Evolutionary conservation across 2,113 vertebrate genomes (phyloP), one percentile per base, ranked within the genome.

Genomic region (Ahaetulla prasina): DNA sequence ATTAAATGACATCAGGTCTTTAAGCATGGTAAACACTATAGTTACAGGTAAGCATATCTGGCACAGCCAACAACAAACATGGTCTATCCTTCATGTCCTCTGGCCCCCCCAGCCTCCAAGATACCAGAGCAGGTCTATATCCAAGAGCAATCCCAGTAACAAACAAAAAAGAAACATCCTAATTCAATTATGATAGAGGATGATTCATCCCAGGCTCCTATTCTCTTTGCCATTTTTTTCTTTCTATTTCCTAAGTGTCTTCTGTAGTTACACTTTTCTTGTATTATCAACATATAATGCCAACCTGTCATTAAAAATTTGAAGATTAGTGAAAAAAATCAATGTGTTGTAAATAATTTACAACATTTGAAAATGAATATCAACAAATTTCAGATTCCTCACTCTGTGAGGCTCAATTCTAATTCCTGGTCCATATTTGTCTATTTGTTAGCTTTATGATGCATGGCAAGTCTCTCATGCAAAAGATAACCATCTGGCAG

Each of bases 401-500:
- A 35, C 2, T 43, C 45, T 63, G 18, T 49, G 27, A 52, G 43
- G 4, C 8, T 68, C 16, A 22, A 8, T 43, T 88, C 87, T 92
- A 68, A 92, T 92, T 68, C 47, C n/a, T 92, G 87, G 85, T 68
- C 85, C 23, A 68, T 68, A 74, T 68, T 88, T 47, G 47, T 52
- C 47, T n/a, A 50, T 60, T 16, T 25, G 25, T 43, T 47, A 68
- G 85, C 57, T 88, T 68, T 52, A 9, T 30, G 43, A 45, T 68
- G 57, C 52, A 63, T 88, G 43, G 60, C 18, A 25, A 80, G 49
- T 88, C 68, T 89, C 50, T 89, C 63, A 89, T 35, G 27, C 52
- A 84, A n/a, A 43, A 89, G 39, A 84, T 27, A 57, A 80, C 49
- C 87, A 92, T 92, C 63, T 92, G 91, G 63, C 91, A 89, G 87